A percentile compares a stretch with the other conserved stretches of the same genome.
Evolutionary conservation across 2,888 invertebrate species (phyloP).

Genomic region (Eurytoma californica): DNA sequence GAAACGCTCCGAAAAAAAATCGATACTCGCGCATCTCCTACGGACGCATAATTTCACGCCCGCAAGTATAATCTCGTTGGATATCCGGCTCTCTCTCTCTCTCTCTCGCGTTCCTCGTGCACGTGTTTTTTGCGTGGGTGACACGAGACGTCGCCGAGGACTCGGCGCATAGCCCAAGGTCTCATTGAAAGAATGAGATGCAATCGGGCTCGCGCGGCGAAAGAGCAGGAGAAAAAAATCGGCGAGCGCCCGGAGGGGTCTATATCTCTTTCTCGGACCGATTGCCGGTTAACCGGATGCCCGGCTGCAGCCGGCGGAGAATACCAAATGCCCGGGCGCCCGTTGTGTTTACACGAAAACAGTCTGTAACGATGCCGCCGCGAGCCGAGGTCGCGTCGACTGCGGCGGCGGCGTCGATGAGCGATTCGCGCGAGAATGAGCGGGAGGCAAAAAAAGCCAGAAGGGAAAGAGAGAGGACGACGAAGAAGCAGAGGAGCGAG

Average conservation of each 20-base stretch:
- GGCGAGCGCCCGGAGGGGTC: conserved; percentile 48
- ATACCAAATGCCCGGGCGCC: conserved; percentile 68
- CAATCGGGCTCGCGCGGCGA: conserved; percentile 60
- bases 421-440: conserved; percentile 48
- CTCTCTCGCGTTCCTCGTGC: conserved; percentile 12
- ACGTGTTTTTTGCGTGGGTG: conserved; percentile 51
- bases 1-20: background rate
- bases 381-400: conserved; percentile 20
- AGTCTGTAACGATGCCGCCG: conserved; percentile 60
- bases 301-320: conserved; percentile 66
- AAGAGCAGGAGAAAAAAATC: conserved; percentile 50
- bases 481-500: conserved; percentile 11
- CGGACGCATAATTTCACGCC: conserved; percentile 29
- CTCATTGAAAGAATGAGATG: conserved; percentile 64
- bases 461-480: conserved; percentile 2
- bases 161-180: conserved; percentile 60
- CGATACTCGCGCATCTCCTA: background rate
- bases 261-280: conserved; percentile 60
- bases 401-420: conserved; percentile 44
- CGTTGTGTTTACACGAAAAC: conserved; percentile 67
- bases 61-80: conserved; percentile 41
- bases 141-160: conserved; percentile 45
- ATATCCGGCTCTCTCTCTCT: conserved; percentile 45
- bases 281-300: conserved; percentile 71
- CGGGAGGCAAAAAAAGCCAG: conserved; percentile 42